Evolutionary conservation across 2,113 vertebrate genomes (phyloP), one percentile per base, ranked within the genome.

Genomic region (Zingel zingel): DNA sequence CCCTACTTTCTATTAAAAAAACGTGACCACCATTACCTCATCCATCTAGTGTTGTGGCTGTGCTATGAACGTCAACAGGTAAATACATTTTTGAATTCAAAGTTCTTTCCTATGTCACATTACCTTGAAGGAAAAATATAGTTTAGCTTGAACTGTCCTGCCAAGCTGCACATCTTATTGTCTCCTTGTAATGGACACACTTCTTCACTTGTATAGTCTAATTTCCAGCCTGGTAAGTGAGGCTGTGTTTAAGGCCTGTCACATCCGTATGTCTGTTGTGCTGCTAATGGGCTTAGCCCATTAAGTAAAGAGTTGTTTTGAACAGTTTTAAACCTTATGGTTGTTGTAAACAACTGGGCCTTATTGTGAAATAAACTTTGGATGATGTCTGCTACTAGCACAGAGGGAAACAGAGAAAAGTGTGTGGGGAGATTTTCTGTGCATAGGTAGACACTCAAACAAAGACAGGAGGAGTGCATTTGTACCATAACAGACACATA

Each of bases 311-410:
- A 33, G 6, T 33, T 33, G 33, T 33, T 33, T 33, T 33, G 33
- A 33, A 33, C 33, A 33, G 33, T 33, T 33, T 33, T 6, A 33
- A 33, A 33, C 6, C 6, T 33, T 33, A 6, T 33, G 6, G 33
- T 33, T 1, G 30, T 58, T 68, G 79, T 82, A 85, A 86, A 77
- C 79, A 85, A 59, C 47, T 72, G 39, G 63, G 25, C 62, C 25
- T 77, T 82, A 39, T 30, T 53, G 33, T 47, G 72, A 82, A 83
- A 63, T 86, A 48, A 62, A 36, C 62, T 57, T 64, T 76, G 76
- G 81, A 82, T 88, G 75, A 85, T 81, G 69, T 39, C 45, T 23
- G 63, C 54, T 63, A 54, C 76, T 82, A 66, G 69, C 66, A 61
- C 48, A 48, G 14, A 19, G 23, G 48, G 36, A 48, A 63, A 64